phyloP scores from a whole-genome alignment of 2,797 vertebrate genomes.

The Etheostoma nigrum region DNA sequence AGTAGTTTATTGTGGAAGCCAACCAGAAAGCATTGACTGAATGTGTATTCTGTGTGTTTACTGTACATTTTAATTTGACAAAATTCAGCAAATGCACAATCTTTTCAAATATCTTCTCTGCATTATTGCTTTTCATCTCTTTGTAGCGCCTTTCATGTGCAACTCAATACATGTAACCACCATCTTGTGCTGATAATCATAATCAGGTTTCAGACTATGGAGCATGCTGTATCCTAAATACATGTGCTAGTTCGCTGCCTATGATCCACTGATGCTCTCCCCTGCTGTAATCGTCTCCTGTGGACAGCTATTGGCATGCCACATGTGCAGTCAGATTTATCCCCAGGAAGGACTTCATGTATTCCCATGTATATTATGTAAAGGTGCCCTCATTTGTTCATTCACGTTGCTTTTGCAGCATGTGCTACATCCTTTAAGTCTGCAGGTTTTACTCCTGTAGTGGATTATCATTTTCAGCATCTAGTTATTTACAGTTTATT shows the following conservation, averaged over 20 bases:
- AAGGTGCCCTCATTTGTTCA: slow-evolving; percentile 58
- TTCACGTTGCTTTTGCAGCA: slow-evolving; percentile 37
- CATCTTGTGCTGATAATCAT: slow-evolving; percentile 23
- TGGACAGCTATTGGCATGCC: slow-evolving; percentile 61
- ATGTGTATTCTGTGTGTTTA: background rate
- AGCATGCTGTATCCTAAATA: slow-evolving; percentile 68
- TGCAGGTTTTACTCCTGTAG: slow-evolving; percentile 5
- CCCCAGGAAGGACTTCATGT: slow-evolving; percentile 47
- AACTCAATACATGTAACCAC: background rate
- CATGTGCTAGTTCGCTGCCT: slow-evolving; percentile 42
- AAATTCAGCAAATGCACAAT: background rate
- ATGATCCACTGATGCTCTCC: slow-evolving; percentile 55
- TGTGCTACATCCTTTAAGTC: slow-evolving; percentile 23
- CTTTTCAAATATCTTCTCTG: background rate
- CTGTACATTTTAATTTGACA: background rate
- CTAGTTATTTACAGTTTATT: slow-evolving; percentile 3
- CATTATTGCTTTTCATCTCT: background rate
- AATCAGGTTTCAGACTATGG: slow-evolving; percentile 42
- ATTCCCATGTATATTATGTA: slow-evolving; percentile 67
- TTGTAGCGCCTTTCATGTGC: background rate
- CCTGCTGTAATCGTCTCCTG: slow-evolving; percentile 71
- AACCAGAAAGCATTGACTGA: background rate
- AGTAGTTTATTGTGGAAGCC: background rate
- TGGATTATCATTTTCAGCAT: slow-evolving; percentile 5
- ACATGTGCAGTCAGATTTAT: slow-evolving; percentile 65